These are phyloP conservation scores for Halisarca cf. caerulea DNA, from an alignment of 37 sponge, comb jelly and placozoan genomes.

Conservation along the genomic window DNA sequence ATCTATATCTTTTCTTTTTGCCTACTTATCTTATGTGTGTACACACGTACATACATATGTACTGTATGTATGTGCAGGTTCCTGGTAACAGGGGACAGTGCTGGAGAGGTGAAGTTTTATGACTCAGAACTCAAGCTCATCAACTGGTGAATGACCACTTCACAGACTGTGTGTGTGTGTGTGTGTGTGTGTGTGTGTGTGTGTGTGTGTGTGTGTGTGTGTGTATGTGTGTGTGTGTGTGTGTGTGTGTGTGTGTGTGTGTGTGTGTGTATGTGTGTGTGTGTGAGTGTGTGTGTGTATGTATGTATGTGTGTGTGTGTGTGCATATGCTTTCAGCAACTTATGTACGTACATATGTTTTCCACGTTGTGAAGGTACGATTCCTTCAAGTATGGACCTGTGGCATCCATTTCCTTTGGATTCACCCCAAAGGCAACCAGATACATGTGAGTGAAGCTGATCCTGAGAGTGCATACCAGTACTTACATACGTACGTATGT, in stretches of 20 bases:
- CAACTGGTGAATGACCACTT: constrained; percentile 73
- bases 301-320: not conserved
- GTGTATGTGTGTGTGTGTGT: not conserved
- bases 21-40: too few relatives aligned
- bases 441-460: not conserved
- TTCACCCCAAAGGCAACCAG: constrained; percentile 24
- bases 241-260: too few relatives aligned
- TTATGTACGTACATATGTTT: constrained; percentile 12
- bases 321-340: too few relatives aligned
- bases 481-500: constrained; percentile 1
- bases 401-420: constrained; percentile 86
- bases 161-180: too few relatives aligned
- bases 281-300: not conserved
- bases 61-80: constrained; percentile 36
- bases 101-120: constrained; percentile 87
- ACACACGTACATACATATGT: not conserved
- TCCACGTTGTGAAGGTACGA: constrained; percentile 35
- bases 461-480: not conserved
- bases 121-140: constrained; percentile 76
- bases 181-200: too few relatives aligned
- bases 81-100: constrained; percentile 80
- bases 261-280: too few relatives aligned
- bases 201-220: not conserved
- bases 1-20: too few relatives aligned
- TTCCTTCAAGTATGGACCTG: constrained; percentile 52